phyloP scores from a whole-genome alignment of 2,888 invertebrate species.

The Heliconius sara region DNA sequence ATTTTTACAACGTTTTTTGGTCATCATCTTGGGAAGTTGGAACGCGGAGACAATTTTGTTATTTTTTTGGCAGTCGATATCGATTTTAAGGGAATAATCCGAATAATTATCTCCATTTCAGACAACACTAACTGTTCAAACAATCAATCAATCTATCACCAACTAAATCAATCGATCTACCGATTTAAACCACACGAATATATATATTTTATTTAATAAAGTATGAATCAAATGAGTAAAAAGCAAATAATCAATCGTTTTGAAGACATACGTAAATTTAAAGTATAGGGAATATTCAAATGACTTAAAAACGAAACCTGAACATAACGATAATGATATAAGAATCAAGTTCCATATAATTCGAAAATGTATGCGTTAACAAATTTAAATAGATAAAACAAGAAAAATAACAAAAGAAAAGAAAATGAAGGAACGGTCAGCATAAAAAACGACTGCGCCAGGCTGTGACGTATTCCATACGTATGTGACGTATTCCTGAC shows the following conservation, averaged over 20 bases:
- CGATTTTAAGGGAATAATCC: slow-evolving; percentile 36
- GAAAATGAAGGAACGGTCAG: neutral
- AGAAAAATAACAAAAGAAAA: neutral
- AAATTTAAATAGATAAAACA: neutral
- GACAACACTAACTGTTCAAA: neutral
- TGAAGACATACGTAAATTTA: neutral
- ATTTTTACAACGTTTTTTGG: slow-evolving; percentile 69
- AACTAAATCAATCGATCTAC: neutral
- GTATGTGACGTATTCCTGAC: slow-evolving; percentile 8
- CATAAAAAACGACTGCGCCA: slow-evolving; percentile 5
- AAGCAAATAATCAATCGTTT: slow-evolving; percentile 3
- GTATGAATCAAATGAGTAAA: neutral
- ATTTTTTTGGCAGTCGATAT: slow-evolving; percentile 46
- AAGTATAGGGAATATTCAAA: neutral
- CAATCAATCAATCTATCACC: neutral
- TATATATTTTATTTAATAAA: neutral
- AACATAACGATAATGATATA: too few relatives aligned
- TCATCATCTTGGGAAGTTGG: slow-evolving; percentile 74
- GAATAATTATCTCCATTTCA: slow-evolving; percentile 28
- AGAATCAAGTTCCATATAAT: neutral
- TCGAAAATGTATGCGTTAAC: neutral
- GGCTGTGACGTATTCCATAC: slow-evolving; percentile 2
- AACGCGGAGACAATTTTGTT: slow-evolving; percentile 56
- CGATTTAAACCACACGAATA: neutral
- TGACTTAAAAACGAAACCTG: neutral